Evolutionary conservation across 2,888 invertebrate genomes (phyloP).

Genomic region (Drosophila pseudotalamancana): DNA sequence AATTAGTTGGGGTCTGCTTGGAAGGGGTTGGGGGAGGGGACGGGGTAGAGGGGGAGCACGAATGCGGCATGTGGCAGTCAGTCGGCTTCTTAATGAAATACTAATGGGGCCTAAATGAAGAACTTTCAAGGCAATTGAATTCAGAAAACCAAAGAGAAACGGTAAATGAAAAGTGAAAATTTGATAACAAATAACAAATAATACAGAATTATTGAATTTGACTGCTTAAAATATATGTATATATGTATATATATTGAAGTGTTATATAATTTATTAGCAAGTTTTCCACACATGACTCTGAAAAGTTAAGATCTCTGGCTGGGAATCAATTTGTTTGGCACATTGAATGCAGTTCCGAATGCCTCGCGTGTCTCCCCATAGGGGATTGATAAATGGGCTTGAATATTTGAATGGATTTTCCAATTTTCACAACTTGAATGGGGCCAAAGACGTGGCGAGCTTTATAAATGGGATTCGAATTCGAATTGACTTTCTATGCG

Average conservation of each 20-base stretch:
- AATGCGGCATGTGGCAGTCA: conserved; percentile 30
- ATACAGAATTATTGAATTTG: no score
- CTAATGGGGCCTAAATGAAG: conserved; percentile 57
- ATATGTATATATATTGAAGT: neutral
- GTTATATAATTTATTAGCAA: neutral
- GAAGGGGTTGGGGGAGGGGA: neutral
- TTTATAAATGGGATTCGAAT: conserved; percentile 37
- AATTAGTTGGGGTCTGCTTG: conserved; percentile 43
- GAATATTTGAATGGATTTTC: conserved; percentile 53
- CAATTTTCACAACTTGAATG: conserved; percentile 22
- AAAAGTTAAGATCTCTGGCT: neutral
- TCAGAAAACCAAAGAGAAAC: no score
- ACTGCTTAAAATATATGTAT: neutral
- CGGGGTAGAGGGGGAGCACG: conserved; percentile 50
- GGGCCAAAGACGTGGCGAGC: conserved; percentile 46
- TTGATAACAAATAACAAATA: no score
- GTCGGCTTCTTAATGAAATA: conserved; percentile 61
- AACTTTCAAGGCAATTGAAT: conserved; percentile 28
- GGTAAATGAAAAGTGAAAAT: no score
- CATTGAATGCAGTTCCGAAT: neutral
- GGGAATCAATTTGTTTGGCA: neutral
- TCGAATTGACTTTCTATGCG: conserved; percentile 46
- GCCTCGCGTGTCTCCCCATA: neutral
- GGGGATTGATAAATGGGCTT: conserved; percentile 36
- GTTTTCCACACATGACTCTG: neutral